Base-by-base conservation (phyloP, 2,113 vertebrate species). In the Muscicapa adusta region DNA sequence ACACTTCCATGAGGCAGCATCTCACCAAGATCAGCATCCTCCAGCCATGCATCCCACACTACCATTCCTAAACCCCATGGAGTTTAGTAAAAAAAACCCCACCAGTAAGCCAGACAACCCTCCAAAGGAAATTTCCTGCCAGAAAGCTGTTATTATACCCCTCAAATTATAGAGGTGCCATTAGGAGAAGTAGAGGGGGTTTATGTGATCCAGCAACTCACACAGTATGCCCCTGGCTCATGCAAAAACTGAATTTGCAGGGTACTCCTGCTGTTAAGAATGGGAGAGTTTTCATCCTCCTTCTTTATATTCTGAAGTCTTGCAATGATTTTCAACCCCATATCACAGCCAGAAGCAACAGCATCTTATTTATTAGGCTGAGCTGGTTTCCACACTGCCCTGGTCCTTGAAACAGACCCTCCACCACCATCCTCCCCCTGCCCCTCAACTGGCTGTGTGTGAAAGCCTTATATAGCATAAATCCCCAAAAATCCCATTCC, bases 1-100 rank as follows among this genome's bases (percentile, higher is more conserved):
- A 33, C 0, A 0, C 10, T 62, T 73, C 38, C 3, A 3, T 1
- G 4, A 34, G 66, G 60, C 45, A 70, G 40, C 45, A 40, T 29
- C 75, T 38, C 62, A 28, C 75, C 67, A 60, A 10, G 63, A 91
- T 43, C 88, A 94, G 73, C 76, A 90, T 66, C 79, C 73, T 79
- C 85, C 47, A 17, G 42, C 3, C 9, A 2, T 2, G 20, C 2
- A 5, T 3, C 8, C 67, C 20, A 36, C 9, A 8, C 45, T 68
- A 91, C 43, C 48, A 3, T 43, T 51, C 77, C 87, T 81, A 75
- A 86, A 91, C 48, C 3, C 14, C 8, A 24, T 0, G 2, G 61
- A 89, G 60, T 63, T 88, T 28, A n/a, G 34, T 4, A 66, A 20
- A 22, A 3, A 54, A 54, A 40, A 40, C 40, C 45, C 23, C 43